Percentiles rank a stretch among this genome's conserved stretches.
Conservation (phyloP, 2,888 invertebrate species). For the Phengaris alcon region DNA sequence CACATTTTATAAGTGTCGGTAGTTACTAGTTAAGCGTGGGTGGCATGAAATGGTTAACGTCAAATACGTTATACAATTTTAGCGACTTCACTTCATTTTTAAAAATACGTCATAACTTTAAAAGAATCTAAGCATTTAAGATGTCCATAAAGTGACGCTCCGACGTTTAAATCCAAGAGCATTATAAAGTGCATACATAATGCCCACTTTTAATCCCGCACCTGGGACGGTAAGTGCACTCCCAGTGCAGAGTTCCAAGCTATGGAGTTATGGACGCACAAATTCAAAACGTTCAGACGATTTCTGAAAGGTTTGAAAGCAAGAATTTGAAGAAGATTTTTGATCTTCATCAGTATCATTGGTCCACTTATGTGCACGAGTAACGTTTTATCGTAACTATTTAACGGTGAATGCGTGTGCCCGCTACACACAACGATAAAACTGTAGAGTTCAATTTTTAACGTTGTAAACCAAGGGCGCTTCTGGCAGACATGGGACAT, state of each 20-base stretch:
- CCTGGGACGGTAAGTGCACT: conserved; percentile 68
- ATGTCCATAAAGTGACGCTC: not conserved
- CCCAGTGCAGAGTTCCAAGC: conserved; percentile 19
- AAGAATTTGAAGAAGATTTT: not conserved
- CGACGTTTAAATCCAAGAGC: conserved; percentile 33
- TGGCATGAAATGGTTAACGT: too few species aligned
- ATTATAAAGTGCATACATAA: conserved; percentile 36
- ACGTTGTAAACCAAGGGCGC: too few species aligned
- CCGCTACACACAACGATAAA: too few species aligned
- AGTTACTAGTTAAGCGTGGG: too few species aligned
- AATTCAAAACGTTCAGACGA: not conserved
- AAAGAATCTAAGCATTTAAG: not conserved
- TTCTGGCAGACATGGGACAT: too few species aligned
- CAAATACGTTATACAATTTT: not conserved
- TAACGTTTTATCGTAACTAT: too few species aligned
- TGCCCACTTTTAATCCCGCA: conserved; percentile 64
- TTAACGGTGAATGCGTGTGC: too few species aligned
- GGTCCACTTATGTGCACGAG: too few species aligned
- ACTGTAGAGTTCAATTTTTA: too few species aligned
- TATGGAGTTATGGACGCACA: conserved; percentile 25
- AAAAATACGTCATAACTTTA: not conserved
- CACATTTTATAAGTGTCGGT: too few species aligned
- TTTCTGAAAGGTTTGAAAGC: not conserved
- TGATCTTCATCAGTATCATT: too few species aligned
- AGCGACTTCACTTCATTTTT: not conserved